These are phyloP conservation scores for Datnioides undecimradiatus DNA, from an alignment of 2,113 vertebrate genomes.

Conservation along the genomic window DNA sequence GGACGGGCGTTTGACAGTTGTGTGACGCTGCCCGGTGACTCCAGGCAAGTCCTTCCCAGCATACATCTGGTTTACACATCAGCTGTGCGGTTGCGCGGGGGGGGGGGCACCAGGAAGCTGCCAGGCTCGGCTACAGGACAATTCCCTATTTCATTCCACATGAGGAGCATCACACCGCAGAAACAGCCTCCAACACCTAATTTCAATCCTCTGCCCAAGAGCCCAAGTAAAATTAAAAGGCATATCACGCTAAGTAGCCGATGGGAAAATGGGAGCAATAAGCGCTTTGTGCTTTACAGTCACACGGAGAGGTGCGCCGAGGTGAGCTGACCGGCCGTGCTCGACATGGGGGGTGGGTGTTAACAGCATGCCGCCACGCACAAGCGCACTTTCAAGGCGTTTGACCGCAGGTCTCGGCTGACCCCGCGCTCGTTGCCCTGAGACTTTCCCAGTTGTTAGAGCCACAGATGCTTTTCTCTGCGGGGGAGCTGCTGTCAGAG, in stretches of 20 bases:
- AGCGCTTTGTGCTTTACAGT: not conserved
- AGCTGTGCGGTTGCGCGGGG: conserved; percentile 15
- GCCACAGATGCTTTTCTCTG: conserved; percentile 44
- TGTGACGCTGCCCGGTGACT: conserved; percentile 1
- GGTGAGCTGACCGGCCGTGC: conserved; percentile 2
- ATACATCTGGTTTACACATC: conserved; percentile 38
- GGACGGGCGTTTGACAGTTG: conserved; percentile 54
- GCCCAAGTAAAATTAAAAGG: conserved; percentile 2
- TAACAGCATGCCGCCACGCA: conserved; percentile 48
- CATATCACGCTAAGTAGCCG: not conserved
- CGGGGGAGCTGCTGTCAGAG: conserved; percentile 31
- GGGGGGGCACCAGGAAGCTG: not conserved
- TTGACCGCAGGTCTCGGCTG: conserved; percentile 46
- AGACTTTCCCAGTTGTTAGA: conserved; percentile 28
- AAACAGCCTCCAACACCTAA: not conserved
- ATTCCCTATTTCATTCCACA: not conserved
- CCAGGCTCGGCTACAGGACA: conserved; percentile 2
- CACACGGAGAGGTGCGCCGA: not conserved
- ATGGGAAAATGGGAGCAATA: conserved; percentile 1
- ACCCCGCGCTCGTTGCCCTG: conserved; percentile 49
- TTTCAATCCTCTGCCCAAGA: conserved; percentile 1
- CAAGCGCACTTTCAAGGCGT: conserved; percentile 51
- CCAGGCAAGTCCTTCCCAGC: not conserved
- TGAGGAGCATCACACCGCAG: not conserved
- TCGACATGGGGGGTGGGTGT: not conserved